Evolutionary conservation across 2,797 vertebrate genomes (phyloP).

Genomic region (Spinibarbus caldwelli): DNA sequence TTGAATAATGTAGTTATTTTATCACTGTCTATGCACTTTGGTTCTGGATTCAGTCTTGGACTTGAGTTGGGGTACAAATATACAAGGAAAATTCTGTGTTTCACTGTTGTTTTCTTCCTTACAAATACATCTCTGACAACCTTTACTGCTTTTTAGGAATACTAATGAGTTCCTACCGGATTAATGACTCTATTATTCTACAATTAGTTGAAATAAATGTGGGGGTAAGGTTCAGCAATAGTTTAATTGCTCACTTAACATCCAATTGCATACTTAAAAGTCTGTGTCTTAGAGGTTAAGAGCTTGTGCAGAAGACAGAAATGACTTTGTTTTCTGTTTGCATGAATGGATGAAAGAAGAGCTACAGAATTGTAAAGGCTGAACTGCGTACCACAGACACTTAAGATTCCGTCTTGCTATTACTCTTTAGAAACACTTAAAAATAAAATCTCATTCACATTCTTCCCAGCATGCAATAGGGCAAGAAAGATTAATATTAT

Average conservation of each 20-base stretch:
- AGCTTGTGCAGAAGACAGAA: background rate
- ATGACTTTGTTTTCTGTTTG: background rate
- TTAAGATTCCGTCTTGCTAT: background rate
- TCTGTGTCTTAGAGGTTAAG: constrained; percentile 6
- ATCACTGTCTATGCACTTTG: background rate
- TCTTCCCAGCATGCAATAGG: background rate
- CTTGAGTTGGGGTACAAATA: background rate
- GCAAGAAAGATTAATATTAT: background rate
- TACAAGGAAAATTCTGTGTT: background rate
- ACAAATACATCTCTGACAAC: background rate
- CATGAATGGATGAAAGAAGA: background rate
- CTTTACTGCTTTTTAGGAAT: background rate
- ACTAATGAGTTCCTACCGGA: background rate
- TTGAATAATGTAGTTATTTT: background rate
- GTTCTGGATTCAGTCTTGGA: background rate
- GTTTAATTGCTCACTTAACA: constrained; percentile 22
- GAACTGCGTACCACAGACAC: background rate
- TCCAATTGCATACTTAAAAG: constrained; percentile 13
- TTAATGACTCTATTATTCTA: constrained; percentile 44
- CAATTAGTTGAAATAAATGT: constrained; percentile 12
- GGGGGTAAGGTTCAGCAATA: constrained; percentile 18
- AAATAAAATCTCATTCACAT: background rate
- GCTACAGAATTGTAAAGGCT: background rate
- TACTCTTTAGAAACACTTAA: background rate
- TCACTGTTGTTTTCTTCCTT: constrained; percentile 5